Percentiles rank a stretch among this genome's conserved stretches.
These are phyloP conservation scores for Coelopa pilipes DNA, from an alignment of 2,888 invertebrate species.

Conservation along the genomic window DNA sequence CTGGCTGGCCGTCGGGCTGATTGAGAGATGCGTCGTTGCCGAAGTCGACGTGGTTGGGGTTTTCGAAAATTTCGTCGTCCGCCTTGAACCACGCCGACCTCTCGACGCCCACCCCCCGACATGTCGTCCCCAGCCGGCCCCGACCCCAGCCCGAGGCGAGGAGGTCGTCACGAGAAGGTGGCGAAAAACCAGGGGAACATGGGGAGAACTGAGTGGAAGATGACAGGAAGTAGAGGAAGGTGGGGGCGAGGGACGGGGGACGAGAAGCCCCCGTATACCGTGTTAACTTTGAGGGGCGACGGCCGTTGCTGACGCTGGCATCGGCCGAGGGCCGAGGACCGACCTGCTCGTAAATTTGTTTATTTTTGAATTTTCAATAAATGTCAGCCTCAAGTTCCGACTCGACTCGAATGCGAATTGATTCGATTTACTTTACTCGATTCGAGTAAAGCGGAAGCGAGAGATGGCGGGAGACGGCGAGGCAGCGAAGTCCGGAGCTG, in stretches of 20 bases:
- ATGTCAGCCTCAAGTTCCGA: neutral
- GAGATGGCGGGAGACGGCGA: too few relatives aligned
- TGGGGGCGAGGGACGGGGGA: neutral
- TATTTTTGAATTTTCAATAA: slow-evolving; percentile 14
- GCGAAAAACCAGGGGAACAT: neutral
- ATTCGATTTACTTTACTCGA: too few relatives aligned
- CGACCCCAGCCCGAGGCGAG: neutral
- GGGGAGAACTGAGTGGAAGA: neutral
- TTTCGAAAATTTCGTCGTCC: slow-evolving; percentile 38
- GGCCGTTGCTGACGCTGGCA: neutral
- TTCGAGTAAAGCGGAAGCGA: too few relatives aligned
- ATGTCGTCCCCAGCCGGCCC: neutral
- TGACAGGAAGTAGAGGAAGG: neutral
- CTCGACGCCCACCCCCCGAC: neutral
- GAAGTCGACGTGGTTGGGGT: slow-evolving; percentile 43
- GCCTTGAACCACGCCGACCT: slow-evolving; percentile 59
- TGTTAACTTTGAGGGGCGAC: slow-evolving; percentile 12
- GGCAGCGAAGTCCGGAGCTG: too few relatives aligned
- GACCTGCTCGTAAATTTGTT: slow-evolving; percentile 14
- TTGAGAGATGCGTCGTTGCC: slow-evolving; percentile 62
- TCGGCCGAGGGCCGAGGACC: neutral
- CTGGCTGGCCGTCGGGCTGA: slow-evolving; percentile 44
- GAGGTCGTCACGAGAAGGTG: neutral
- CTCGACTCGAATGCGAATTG: neutral
- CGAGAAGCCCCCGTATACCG: neutral